Evolutionary conservation across 2,113 vertebrate genomes (phyloP).

Genomic region (Platysteira castanea): DNA sequence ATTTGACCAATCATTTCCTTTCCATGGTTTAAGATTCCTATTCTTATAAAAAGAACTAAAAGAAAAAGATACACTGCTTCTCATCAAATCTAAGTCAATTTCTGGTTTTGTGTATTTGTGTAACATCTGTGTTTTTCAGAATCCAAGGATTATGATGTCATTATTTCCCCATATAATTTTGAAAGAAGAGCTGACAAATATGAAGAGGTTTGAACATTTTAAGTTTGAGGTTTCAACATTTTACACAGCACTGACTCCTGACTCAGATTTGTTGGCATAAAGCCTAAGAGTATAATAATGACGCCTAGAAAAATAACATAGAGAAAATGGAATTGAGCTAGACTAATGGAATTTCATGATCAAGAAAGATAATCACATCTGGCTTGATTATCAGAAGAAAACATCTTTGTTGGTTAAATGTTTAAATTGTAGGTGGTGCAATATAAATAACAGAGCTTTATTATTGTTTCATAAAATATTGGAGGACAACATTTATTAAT

Average conservation of each 20-base stretch:
- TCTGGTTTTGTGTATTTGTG: not conserved
- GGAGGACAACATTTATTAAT: not conserved
- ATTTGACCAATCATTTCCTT: not conserved
- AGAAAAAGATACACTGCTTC: not conserved
- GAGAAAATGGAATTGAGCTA: not conserved
- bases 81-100: not conserved
- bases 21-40: not conserved
- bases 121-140: not conserved
- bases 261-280: conserved; percentile 18
- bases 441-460: not conserved
- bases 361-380: not conserved
- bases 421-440: not conserved
- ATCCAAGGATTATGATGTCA: not conserved
- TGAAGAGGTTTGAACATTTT: conserved; percentile 1
- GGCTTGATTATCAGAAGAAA: not conserved
- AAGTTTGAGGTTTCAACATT: conserved; percentile 9
- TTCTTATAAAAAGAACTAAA: not conserved
- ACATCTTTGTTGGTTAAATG: not conserved
- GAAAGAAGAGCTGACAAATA: not conserved
- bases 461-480: not conserved
- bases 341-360: not conserved
- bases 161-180: not conserved
- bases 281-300: not conserved
- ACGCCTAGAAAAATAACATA: not conserved
- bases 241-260: not conserved